phyloP scores from a whole-genome alignment of 2,797 vertebrate species.

The Tachyglossus aculeatus region DNA sequence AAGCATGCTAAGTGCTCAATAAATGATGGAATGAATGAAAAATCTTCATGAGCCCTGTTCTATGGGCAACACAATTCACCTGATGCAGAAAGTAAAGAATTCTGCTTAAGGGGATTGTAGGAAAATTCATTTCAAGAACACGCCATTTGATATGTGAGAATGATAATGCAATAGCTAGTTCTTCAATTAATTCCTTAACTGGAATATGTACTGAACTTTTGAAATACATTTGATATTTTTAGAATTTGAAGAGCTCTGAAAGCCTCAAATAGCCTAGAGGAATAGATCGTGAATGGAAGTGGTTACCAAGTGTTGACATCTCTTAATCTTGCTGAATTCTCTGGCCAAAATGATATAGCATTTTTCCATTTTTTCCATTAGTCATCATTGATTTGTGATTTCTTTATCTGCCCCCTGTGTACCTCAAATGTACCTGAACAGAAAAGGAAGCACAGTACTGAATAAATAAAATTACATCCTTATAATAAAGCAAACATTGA shows the following conservation, averaged over 20 bases:
- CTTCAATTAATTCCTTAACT: conserved; percentile 1
- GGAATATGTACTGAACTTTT: background rate
- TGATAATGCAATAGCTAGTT: background rate
- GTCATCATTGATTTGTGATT: conserved; percentile 4
- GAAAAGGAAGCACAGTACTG: too few species aligned
- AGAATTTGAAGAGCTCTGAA: conserved; percentile 10
- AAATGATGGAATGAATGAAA: too few species aligned
- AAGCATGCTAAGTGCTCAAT: too few species aligned
- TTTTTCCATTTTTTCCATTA: conserved; percentile 25
- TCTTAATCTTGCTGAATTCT: background rate
- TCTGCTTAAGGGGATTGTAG: background rate
- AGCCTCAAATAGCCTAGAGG: background rate
- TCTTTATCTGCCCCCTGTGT: too few species aligned
- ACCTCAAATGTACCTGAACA: too few species aligned
- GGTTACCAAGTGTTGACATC: background rate
- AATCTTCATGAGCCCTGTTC: too few species aligned
- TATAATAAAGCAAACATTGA: too few species aligned
- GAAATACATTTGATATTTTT: background rate
- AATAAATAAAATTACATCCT: too few species aligned
- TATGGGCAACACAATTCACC: too few species aligned
- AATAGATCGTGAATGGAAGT: conserved; percentile 5
- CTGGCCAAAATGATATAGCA: background rate
- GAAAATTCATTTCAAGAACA: too few species aligned
- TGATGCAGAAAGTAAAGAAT: too few species aligned
- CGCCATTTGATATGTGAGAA: too few species aligned